Conservation (phyloP, 2,113 vertebrate species). For the Plecotus auritus region DNA sequence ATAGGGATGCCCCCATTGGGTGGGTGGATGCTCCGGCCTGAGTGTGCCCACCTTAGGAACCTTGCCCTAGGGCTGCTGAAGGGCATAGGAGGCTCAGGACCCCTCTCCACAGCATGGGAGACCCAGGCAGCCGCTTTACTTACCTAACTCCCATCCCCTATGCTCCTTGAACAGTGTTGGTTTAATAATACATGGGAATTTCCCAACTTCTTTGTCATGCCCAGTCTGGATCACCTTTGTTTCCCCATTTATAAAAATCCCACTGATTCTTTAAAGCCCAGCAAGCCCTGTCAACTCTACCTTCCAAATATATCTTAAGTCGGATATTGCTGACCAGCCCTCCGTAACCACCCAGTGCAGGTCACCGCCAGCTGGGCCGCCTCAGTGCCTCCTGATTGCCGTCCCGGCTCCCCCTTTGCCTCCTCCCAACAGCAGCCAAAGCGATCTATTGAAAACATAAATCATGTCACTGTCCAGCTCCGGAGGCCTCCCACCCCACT, state of each 20-base stretch:
- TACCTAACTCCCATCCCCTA: rapidly evolving
- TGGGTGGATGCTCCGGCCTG: not conserved
- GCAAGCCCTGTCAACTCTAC: not conserved
- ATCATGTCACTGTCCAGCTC: not conserved
- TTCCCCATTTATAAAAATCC: not conserved
- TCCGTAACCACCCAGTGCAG: not conserved
- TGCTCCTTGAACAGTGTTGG: not conserved
- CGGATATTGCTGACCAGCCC: not conserved
- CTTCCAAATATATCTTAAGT: not conserved
- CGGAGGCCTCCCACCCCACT: not conserved
- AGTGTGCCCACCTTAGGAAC: not conserved
- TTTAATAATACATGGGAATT: not conserved
- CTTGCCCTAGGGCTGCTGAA: not conserved
- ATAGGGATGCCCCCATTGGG: rapidly evolving
- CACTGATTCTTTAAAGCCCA: not conserved
- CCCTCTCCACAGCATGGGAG: not conserved
- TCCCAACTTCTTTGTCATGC: not conserved
- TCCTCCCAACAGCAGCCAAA: not conserved
- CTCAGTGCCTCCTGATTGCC: not conserved
- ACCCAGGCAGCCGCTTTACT: not conserved
- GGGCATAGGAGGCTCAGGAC: too few relatives aligned
- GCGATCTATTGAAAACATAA: not conserved
- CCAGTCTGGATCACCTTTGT: not conserved
- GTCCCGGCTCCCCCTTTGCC: rapidly evolving
- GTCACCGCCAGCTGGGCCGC: rapidly evolving